phyloP scores from a whole-genome alignment of 1,140 invertebrate species.

The Metaphire vulgaris region DNA sequence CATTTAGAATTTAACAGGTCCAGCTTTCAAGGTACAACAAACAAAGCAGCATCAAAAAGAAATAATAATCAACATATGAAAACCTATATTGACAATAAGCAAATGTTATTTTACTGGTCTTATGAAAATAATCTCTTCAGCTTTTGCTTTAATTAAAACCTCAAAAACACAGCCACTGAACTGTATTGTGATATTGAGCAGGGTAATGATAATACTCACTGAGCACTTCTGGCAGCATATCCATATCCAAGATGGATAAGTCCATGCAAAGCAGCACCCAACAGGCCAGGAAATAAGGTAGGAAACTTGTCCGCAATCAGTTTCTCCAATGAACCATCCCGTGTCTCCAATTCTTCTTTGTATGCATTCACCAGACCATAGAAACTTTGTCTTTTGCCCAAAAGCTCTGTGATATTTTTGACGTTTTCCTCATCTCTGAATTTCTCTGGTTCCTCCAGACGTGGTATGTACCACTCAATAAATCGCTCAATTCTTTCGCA shows the following conservation, averaged over 20 bases:
- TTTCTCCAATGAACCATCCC: background rate
- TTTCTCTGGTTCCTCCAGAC: background rate
- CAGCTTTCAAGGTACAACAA: too few relatives aligned
- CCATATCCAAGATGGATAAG: conserved; percentile 18
- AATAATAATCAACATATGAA: too few relatives aligned
- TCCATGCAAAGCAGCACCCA: conserved; percentile 19
- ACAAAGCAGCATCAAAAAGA: too few relatives aligned
- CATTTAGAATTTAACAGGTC: too few relatives aligned
- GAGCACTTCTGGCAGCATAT: background rate
- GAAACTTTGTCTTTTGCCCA: background rate
- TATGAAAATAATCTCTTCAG: too few relatives aligned
- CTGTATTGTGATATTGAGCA: too few relatives aligned
- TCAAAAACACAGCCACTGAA: too few relatives aligned
- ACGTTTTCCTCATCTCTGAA: background rate
- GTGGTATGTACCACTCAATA: conserved; percentile 2
- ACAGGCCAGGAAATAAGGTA: conserved; percentile 7
- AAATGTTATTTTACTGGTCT: too few relatives aligned
- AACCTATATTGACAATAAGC: too few relatives aligned
- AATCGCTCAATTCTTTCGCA: background rate
- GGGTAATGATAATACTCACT: too few relatives aligned
- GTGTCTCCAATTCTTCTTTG: background rate
- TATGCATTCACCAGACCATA: conserved; percentile 16
- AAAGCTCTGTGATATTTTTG: background rate
- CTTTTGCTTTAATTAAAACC: too few relatives aligned
- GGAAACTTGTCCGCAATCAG: conserved; percentile 18